Percentiles rank a stretch among this genome's conserved stretches.
Conservation (phyloP, 2,797 vertebrate genomes). For the Knipowitschia caucasica region DNA sequence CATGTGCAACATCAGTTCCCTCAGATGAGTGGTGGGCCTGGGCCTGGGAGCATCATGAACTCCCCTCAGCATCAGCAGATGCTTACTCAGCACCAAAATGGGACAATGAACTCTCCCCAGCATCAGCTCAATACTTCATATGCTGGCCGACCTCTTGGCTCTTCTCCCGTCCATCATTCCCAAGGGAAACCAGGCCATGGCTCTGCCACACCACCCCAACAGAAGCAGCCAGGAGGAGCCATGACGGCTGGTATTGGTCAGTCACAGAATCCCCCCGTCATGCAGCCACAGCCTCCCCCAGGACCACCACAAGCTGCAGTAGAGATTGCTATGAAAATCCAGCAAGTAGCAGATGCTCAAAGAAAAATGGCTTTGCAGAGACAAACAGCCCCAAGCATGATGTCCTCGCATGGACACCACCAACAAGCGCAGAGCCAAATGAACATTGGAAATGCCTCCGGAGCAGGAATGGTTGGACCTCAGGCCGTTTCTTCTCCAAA, state of each 20-base stretch:
- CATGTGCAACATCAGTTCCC: slow-evolving; percentile 81
- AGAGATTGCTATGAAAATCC: slow-evolving; percentile 97
- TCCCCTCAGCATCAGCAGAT: slow-evolving; percentile 84
- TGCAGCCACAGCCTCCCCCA: slow-evolving; percentile 75
- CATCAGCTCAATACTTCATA: slow-evolving; percentile 81
- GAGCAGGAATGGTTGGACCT: slow-evolving; percentile 63
- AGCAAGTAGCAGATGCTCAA: slow-evolving; percentile 92
- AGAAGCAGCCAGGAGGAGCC: slow-evolving; percentile 61
- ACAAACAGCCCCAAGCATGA: slow-evolving; percentile 75
- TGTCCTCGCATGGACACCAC: slow-evolving; percentile 78
- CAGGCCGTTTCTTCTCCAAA: slow-evolving; percentile 65
- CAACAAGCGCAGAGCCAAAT: slow-evolving; percentile 71
- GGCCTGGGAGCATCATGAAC: slow-evolving; percentile 68
- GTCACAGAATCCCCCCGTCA: slow-evolving; percentile 77
- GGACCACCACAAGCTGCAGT: slow-evolving; percentile 91
- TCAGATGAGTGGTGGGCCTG: slow-evolving; percentile 71
- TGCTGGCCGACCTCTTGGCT: slow-evolving; percentile 71
- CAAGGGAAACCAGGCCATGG: slow-evolving; percentile 90
- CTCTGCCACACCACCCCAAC: slow-evolving; percentile 84
- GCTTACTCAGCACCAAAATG: slow-evolving; percentile 75
- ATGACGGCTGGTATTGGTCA: slow-evolving; percentile 69
- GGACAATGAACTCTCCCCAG: slow-evolving; percentile 63
- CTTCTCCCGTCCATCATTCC: slow-evolving; percentile 80
- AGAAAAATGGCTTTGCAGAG: slow-evolving; percentile 93
- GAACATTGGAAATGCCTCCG: slow-evolving; percentile 79